Percentiles rank a stretch among this genome's conserved stretches.
phyloP scores from a whole-genome alignment of 2,888 invertebrate species.

The Melanophora roralis region DNA sequence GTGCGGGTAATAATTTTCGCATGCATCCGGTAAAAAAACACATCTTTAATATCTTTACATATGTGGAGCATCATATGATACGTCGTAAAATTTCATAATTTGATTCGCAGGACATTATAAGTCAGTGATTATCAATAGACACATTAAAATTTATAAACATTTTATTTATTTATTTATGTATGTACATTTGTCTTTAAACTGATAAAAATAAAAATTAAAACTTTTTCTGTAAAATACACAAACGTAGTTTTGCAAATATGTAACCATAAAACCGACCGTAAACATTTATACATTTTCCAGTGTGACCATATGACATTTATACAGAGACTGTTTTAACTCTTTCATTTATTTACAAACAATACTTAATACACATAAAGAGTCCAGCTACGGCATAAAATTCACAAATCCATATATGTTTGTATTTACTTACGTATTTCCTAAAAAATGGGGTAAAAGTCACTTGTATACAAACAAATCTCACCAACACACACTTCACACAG shows the following conservation, averaged over 20 bases:
- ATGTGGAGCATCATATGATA: too few species aligned
- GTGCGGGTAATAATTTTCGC: constrained; percentile 54
- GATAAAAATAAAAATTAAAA: too few species aligned
- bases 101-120: neutral
- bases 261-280: too few species aligned
- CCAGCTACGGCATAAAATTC: constrained; percentile 5
- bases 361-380: constrained; percentile 1
- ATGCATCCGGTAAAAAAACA: constrained; percentile 37
- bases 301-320: constrained; percentile 35
- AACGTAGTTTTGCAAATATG: too few species aligned
- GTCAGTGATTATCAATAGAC: neutral
- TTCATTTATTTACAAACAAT: constrained; percentile 14
- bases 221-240: too few species aligned
- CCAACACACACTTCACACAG: constrained; percentile 46
- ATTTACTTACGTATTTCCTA: too few species aligned
- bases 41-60: neutral
- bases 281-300: too few species aligned
- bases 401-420: too few species aligned
- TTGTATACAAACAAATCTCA: constrained; percentile 38
- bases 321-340: constrained; percentile 25
- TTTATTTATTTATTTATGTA: neutral
- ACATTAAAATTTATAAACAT: too few species aligned
- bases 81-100: too few species aligned
- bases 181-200: neutral
- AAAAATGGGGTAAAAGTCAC: constrained; percentile 41